Evolutionary conservation across 2,113 vertebrate species (phyloP).

Genomic region (Enhydra lutris): DNA sequence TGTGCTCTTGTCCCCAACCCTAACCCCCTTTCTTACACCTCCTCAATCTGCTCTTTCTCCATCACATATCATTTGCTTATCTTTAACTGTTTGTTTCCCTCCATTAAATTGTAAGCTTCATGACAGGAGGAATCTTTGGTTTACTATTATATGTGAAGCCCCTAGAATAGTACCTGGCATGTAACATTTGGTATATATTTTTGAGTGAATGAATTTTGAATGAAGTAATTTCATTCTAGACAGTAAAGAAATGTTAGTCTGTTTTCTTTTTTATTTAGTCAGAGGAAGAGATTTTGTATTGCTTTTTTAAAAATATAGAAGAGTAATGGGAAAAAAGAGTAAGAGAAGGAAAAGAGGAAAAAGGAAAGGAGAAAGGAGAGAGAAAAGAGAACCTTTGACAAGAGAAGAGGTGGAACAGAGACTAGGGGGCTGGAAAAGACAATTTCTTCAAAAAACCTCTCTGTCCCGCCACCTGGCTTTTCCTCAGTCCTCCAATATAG

Average conservation of each 20-base stretch:
- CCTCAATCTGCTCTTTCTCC: not conserved
- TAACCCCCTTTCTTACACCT: not conserved
- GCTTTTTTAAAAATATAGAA: not conserved
- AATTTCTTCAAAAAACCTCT: not conserved
- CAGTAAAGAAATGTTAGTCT: not conserved
- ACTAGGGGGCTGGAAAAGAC: not conserved
- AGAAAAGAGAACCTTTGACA: not conserved
- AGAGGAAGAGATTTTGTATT: not conserved
- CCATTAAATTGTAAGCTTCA: not conserved
- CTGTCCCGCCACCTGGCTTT: not conserved
- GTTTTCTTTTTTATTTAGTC: not conserved
- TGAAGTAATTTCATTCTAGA: not conserved
- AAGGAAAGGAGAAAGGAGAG: not conserved
- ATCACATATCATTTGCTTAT: not conserved
- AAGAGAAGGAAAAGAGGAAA: not conserved
- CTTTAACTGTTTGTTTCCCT: not conserved
- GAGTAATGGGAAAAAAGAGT: not conserved
- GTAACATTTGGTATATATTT: not conserved
- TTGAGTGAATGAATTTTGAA: not conserved
- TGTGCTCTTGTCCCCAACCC: rapidly evolving
- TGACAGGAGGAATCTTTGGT: not conserved
- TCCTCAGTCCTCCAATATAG: not conserved
- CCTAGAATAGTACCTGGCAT: not conserved
- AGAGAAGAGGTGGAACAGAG: not conserved
- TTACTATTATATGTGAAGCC: not conserved